Evolutionary conservation across 2,797 vertebrate species (phyloP).

Genomic region (Toxotes lorentzi): DNA sequence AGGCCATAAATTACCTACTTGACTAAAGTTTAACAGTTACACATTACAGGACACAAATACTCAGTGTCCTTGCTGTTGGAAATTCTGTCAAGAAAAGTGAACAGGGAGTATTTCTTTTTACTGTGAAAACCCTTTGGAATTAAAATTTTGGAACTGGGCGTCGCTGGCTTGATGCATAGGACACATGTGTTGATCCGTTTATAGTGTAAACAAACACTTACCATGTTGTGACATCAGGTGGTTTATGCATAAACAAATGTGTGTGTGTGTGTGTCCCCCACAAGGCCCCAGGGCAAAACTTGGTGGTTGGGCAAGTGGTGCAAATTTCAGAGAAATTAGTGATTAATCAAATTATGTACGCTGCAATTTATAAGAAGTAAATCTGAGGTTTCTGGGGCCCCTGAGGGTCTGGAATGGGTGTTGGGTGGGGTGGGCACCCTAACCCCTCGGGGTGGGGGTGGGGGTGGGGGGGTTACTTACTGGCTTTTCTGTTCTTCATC

Average conservation of each 20-base stretch:
- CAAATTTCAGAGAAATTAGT: too few species aligned
- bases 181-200: slow-evolving; percentile 24
- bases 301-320: too few species aligned
- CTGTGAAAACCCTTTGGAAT: not conserved
- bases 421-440: too few species aligned
- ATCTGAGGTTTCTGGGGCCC: too few species aligned
- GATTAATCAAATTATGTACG: too few species aligned
- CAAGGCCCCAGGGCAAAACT: too few species aligned
- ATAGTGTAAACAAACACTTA: slow-evolving; percentile 44
- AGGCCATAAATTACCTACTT: slow-evolving; percentile 16
- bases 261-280: slow-evolving; percentile 4
- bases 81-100: not conserved
- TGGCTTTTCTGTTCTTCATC: slow-evolving; percentile 98
- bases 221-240: slow-evolving; percentile 1
- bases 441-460: too few species aligned
- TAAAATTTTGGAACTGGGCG: not conserved
- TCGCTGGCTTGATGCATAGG: not conserved
- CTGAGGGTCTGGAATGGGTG: too few species aligned
- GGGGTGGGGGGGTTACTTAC: slow-evolving; percentile 80
- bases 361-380: too few species aligned
- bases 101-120: too few species aligned
- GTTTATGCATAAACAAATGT: slow-evolving; percentile 43
- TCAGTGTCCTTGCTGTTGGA: not conserved
- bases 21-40: slow-evolving; percentile 37
- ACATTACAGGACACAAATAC: slow-evolving; percentile 7